A percentile compares a stretch with the other conserved stretches of the same genome.
These are phyloP conservation scores for Takifugu bimaculatus DNA, from an alignment of 2,113 vertebrate species.

Conservation along the genomic window DNA sequence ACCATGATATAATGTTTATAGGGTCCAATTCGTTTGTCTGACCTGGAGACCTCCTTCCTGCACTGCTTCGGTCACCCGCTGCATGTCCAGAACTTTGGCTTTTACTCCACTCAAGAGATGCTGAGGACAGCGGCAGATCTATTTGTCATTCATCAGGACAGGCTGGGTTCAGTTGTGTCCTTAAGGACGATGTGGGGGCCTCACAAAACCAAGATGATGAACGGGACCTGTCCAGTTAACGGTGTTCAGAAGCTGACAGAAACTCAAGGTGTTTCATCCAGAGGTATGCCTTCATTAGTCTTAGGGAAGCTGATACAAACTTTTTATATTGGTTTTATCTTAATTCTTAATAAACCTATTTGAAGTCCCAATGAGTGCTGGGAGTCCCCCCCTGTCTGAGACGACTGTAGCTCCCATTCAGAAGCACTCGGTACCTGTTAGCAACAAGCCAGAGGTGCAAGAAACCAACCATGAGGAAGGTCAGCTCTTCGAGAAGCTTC, in stretches of 20 bases:
- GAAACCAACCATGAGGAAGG: constrained; percentile 13
- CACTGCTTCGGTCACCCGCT: constrained; percentile 78
- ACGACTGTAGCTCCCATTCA: background rate
- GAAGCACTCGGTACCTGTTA: background rate
- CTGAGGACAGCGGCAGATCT: constrained; percentile 75
- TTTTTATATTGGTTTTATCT: no score
- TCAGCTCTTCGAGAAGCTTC: constrained; percentile 43
- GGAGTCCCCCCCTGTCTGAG: background rate
- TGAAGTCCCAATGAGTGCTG: constrained; percentile 9
- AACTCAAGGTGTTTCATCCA: constrained; percentile 28
- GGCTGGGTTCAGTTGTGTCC: constrained; percentile 77
- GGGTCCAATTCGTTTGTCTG: constrained; percentile 77
- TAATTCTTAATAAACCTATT: background rate
- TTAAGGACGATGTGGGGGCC: constrained; percentile 63
- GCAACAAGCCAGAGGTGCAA: background rate
- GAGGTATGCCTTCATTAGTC: background rate
- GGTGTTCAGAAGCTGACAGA: background rate
- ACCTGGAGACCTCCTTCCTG: constrained; percentile 77
- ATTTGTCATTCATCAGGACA: constrained; percentile 74
- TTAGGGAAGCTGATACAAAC: background rate
- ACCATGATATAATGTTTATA: constrained; percentile 18
- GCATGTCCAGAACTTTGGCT: constrained; percentile 77
- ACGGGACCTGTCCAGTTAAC: background rate
- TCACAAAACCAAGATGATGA: rapidly evolving
- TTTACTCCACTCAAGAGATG: constrained; percentile 82